A percentile compares a stretch with the other conserved stretches of the same genome.
Evolutionary conservation across 1,140 invertebrate genomes (phyloP).

Genomic region (Hypsibius dujardini): DNA sequence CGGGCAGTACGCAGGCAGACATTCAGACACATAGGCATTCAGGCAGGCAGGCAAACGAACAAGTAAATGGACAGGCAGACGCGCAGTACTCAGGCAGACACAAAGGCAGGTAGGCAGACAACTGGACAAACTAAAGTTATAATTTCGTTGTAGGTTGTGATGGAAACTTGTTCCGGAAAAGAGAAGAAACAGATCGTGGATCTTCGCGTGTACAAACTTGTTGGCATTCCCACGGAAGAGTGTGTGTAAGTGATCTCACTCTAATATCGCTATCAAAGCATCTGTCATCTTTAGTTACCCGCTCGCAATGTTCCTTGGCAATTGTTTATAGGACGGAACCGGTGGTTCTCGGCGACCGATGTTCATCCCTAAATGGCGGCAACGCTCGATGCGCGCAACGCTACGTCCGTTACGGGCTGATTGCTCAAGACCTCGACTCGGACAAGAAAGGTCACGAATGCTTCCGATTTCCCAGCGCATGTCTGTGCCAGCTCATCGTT

Average conservation of each 20-base stretch:
- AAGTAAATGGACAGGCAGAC: no score
- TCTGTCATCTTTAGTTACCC: neutral
- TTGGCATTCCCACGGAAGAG: constrained; percentile 6
- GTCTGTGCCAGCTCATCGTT: constrained; percentile 10
- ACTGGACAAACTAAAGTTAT: no score
- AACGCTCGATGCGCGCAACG: constrained; percentile 4
- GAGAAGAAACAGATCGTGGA: neutral
- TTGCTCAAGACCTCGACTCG: neutral
- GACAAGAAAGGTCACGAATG: constrained; percentile 14
- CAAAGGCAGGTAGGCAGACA: no score
- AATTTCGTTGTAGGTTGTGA: neutral
- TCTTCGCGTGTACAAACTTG: constrained; percentile 11
- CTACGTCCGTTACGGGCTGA: constrained; percentile 8
- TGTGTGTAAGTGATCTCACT: constrained; percentile 11
- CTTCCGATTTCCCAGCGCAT: constrained; percentile 15
- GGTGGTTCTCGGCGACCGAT: constrained; percentile 6
- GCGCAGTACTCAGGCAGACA: no score
- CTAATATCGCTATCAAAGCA: neutral
- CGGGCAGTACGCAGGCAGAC: no score
- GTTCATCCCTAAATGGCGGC: neutral
- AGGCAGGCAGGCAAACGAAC: no score
- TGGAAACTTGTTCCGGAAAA: neutral
- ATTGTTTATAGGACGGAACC: neutral
- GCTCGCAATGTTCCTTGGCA: neutral
- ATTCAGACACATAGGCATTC: no score